Conservation (phyloP, 2,797 vertebrate species). For the Falco berigora region DNA sequence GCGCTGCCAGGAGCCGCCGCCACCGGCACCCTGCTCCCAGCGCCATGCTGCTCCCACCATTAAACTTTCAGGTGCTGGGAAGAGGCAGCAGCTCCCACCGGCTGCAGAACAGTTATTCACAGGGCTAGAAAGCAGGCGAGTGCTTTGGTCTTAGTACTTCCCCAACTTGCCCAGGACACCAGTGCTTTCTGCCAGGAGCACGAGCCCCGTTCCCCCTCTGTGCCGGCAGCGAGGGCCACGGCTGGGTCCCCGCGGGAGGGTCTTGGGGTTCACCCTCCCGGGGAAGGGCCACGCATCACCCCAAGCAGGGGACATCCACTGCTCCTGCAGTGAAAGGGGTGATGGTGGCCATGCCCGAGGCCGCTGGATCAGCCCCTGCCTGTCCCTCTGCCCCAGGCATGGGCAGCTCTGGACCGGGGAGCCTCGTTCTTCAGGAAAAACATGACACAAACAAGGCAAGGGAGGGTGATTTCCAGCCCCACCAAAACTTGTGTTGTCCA, state of each 20-base stretch:
- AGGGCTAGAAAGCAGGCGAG: neutral
- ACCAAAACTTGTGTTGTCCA: neutral
- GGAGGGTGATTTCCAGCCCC: neutral
- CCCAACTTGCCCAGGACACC: neutral
- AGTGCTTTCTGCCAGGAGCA: neutral
- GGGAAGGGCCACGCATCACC: neutral
- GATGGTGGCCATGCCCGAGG: neutral
- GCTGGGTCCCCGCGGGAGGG: rapidly evolving
- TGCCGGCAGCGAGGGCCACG: rapidly evolving
- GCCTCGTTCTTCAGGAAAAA: neutral
- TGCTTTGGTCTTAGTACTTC: neutral
- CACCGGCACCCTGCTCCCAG: neutral
- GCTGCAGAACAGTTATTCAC: neutral
- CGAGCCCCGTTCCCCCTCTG: neutral
- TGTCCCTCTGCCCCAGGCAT: no score
- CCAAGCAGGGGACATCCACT: rapidly evolving
- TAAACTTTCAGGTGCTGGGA: neutral
- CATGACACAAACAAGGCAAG: neutral
- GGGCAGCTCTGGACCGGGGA: neutral
- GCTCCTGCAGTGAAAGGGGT: neutral
- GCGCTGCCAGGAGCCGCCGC: neutral
- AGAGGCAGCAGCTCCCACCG: neutral
- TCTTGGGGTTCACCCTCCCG: neutral
- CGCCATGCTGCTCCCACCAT: neutral
- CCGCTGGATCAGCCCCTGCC: neutral